A percentile compares a stretch with the other conserved stretches of the same genome.
Conservation (phyloP, 2,888 invertebrate genomes). For the Lepeophtheirus nordmannii region DNA sequence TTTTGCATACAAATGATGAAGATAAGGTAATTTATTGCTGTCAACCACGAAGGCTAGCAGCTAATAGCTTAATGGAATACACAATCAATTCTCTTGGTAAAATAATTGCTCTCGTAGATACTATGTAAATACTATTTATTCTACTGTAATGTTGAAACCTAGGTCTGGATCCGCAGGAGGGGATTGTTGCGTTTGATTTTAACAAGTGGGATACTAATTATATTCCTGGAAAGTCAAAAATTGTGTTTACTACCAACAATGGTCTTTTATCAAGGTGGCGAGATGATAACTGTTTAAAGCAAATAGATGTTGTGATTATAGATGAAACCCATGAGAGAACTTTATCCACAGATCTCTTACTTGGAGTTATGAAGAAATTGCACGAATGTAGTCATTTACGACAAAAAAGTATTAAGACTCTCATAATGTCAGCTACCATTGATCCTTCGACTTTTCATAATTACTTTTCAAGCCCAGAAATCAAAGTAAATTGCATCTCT, state of each 20-base stretch:
- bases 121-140: too few species aligned
- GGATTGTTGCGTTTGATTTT: not conserved
- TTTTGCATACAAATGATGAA: not conserved
- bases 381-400: not conserved
- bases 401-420: not conserved
- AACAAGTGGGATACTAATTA: not conserved
- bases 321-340: constrained; percentile 5
- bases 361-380: not conserved
- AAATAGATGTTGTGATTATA: not conserved
- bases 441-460: not conserved
- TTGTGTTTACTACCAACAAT: not conserved
- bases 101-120: too few species aligned
- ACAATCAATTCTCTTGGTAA: not conserved
- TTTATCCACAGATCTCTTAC: not conserved
- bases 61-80: not conserved
- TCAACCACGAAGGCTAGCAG: not conserved
- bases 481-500: not conserved
- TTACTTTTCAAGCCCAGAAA: not conserved
- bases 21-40: not conserved
- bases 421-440: not conserved
- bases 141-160: not conserved
- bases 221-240: not conserved
- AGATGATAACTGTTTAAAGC: not conserved
- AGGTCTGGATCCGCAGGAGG: not conserved
- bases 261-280: not conserved